phyloP scores from a whole-genome alignment of 23 tunicate species.

The Phallusia fumigata region DNA sequence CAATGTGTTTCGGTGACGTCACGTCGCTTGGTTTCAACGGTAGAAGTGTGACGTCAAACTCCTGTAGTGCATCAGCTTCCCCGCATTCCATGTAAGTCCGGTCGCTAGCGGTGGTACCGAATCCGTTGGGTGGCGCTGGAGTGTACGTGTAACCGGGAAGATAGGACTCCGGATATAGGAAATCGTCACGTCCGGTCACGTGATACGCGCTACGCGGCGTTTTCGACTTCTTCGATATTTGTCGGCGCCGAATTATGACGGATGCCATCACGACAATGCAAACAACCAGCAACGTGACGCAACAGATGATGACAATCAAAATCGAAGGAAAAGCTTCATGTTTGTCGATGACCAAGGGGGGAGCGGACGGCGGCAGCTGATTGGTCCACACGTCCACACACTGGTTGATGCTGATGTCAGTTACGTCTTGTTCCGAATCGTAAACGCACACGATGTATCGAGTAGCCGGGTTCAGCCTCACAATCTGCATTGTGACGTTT shows the following conservation, averaged over 20 bases:
- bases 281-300: conserved; percentile 30
- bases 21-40: conserved; percentile 28
- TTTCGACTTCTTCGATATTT: neutral
- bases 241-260: conserved; percentile 7
- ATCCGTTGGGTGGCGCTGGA: neutral
- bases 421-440: conserved; percentile 56
- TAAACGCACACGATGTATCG: conserved; percentile 59
- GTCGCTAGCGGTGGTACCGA: conserved; percentile 27
- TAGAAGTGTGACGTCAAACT: conserved; percentile 72
- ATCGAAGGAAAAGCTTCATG: conserved; percentile 9
- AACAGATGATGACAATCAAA: conserved; percentile 28
- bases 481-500: conserved; percentile 33
- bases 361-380: neutral
- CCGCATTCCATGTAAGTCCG: conserved; percentile 62
- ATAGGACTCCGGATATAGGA: conserved; percentile 22
- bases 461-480: conserved; percentile 32
- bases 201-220: conserved; percentile 29
- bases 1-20: conserved; percentile 32
- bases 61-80: conserved; percentile 74
- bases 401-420: conserved; percentile 18
- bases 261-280: conserved; percentile 23
- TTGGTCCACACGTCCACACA: conserved; percentile 49
- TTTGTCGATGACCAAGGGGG: neutral
- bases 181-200: conserved; percentile 27
- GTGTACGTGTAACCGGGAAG: conserved; percentile 16